Evolutionary conservation across 2,113 vertebrate genomes (phyloP), one percentile per base, ranked within the genome.

Genomic region (Vulpes ferrilata): DNA sequence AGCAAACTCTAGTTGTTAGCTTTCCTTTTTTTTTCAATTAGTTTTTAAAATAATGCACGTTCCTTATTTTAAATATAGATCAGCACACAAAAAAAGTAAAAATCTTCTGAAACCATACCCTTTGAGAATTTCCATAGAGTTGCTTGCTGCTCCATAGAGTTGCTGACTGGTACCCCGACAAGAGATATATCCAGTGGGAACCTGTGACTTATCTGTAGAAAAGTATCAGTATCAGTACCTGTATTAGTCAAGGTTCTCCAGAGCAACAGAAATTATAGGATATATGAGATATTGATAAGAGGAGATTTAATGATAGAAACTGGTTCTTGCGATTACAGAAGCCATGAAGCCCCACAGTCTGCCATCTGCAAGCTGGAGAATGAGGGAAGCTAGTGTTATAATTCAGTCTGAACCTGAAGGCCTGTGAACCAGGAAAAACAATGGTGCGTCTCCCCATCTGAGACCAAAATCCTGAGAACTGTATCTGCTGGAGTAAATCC

Each of bases 31-130:
- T 64, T 90, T 38, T 5, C 32, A 35, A 43, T 55, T 74, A 15
- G 7, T 87, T 88, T 88, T 81, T 48, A 60, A 91, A 96, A 88
- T 57, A 80, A 93, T 60, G 19, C 17, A 35, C 10, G n/a, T 55
- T 88, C 57, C 38, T 79, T 74, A 78, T 88, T 96, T 96, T 92
- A 4, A 90, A 88, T 48, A 80, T 3, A 69, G 3, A 38, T 65
- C 84, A 62, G 30, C 32, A 51, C 7, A 78, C 64, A 7, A 83
- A 82, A 91, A 91, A 82, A 57, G 19, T 35, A 59, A 78, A 69
- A 62, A 57, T 65, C 30, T 94, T 32, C 82, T 90, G 25, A 89
- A 88, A 85, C 90, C 60, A 78, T 5, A 74, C 2, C 19, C 55
- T 90, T 91, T n/a, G 73, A 90, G 73, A 19, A 51, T 65, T 69